Evolutionary conservation across 23 tunicate species (phyloP).

Genomic region (Trididemnum miniatum): DNA sequence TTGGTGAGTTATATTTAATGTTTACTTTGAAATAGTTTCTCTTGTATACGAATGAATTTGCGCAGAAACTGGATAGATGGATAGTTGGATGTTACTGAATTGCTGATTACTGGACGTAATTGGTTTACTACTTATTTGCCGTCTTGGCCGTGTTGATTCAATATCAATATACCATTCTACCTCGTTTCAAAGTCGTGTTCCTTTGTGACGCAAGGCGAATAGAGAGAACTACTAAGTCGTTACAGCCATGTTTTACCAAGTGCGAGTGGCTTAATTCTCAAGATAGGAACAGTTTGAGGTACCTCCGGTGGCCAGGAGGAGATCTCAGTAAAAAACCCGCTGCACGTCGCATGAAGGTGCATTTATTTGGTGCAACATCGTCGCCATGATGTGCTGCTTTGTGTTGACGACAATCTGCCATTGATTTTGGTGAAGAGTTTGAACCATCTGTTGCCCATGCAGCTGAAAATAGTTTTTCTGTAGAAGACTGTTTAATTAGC

Average conservation of each 20-base stretch:
- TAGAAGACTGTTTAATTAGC: constrained; percentile 19
- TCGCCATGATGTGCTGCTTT: constrained; percentile 48
- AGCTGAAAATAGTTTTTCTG: constrained; percentile 36
- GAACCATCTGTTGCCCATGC: constrained; percentile 7
- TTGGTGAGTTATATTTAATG: no score
- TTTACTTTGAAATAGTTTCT: no score
- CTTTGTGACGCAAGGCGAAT: no score
- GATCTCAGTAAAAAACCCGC: neutral
- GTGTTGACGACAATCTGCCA: constrained; percentile 21
- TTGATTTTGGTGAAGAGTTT: constrained; percentile 24
- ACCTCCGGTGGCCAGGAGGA: constrained; percentile 44
- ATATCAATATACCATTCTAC: no score
- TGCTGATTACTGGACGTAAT: no score
- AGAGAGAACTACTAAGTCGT: no score
- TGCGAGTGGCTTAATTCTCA: constrained; percentile 21
- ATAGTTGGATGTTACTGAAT: no score
- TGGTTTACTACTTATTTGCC: no score
- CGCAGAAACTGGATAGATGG: no score
- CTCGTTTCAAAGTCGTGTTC: no score
- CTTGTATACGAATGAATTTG: no score
- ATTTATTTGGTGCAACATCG: constrained; percentile 45
- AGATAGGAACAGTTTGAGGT: constrained; percentile 28
- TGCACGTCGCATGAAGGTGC: constrained; percentile 30
- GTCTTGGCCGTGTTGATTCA: no score
- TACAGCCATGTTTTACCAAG: constrained; percentile 65